These are phyloP conservation scores for Kradibia gibbosae DNA, from an alignment of 1,140 invertebrate species.

Conservation along the genomic window DNA sequence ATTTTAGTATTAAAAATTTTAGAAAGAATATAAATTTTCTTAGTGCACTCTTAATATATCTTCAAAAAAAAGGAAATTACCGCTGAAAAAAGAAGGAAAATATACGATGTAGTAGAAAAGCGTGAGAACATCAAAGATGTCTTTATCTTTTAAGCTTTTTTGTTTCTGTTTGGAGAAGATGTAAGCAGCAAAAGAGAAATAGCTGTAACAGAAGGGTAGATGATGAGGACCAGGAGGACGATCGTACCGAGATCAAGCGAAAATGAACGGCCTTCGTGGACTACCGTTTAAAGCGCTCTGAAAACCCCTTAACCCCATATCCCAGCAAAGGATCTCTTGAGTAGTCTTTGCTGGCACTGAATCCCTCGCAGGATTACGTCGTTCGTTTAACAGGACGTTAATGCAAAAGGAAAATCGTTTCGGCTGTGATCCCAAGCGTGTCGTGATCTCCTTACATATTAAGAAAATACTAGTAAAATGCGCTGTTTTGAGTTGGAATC, in stretches of 20 bases:
- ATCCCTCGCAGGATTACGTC: conserved; percentile 61
- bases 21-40: background rate
- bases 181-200: conserved; percentile 33
- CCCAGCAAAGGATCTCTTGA: conserved; percentile 53
- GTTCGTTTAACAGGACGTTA: conserved; percentile 63
- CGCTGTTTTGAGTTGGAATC: background rate
- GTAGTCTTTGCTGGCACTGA: conserved; percentile 47
- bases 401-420: conserved; percentile 54
- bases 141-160: conserved; percentile 27
- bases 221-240: conserved; percentile 51
- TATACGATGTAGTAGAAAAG: conserved; percentile 44
- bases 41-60: conserved; percentile 45
- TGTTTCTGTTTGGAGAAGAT: conserved; percentile 22
- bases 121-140: conserved; percentile 47
- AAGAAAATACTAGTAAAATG: conserved; percentile 26
- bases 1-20: background rate
- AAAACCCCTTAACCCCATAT: conserved; percentile 58
- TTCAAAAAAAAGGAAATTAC: conserved; percentile 8
- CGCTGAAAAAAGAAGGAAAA: conserved; percentile 23
- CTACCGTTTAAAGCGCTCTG: conserved; percentile 55
- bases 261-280: conserved; percentile 59
- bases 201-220: conserved; percentile 34
- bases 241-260: conserved; percentile 58
- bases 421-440: conserved; percentile 38
- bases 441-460: conserved; percentile 23